Evolutionary conservation across 2,797 vertebrate species (phyloP), one percentile per base, ranked within the genome.

Genomic region (Geotrypetes seraphini): DNA sequence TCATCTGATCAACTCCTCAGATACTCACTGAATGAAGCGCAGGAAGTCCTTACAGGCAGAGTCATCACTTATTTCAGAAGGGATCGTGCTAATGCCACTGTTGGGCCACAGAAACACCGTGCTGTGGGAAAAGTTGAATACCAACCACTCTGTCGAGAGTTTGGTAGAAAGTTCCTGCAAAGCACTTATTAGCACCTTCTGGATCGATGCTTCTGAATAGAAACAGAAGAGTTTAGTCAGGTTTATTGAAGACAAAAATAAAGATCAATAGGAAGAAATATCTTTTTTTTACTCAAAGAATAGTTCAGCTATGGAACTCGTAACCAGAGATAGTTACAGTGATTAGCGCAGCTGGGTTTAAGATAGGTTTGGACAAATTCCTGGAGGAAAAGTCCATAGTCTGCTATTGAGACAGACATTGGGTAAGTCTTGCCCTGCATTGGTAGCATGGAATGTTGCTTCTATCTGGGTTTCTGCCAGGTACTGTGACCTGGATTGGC

Each of bases 71-170:
- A 94, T 57, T 28, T 83, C 83, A 43, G 67, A 69, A 3, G 78
- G 60, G 14, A 73, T 53, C 22, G 70, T 78, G 40, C 23, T 72
- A 15, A 48, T 26, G 7, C 54, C 55, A 39, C 58, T 82, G 53
- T 93, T 95, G 8, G 92, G 92, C 94, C 94, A 99, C 30, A 96
- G 42, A 7, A 90, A 81, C 15, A 97, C 39, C 2, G 87, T 58
- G 51, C 89, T 92, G 50, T 78, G 71, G 40, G 78, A 65, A 39
- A 93, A 51, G 22, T 69, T 67, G 22, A 97, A 63, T 9, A 94
- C 87, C 15, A 92, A 76, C 6, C 81, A 75, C 10, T 91, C 74
- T 2, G 91, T 95, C 35, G 78, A 86, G 28, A 95, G 72, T 50
- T 81, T 85, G 16, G 69, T 50, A 19, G 66, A 73, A 21, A 96